phyloP scores from a whole-genome alignment of 2,888 invertebrate species.

The Cylloceria caligata region DNA sequence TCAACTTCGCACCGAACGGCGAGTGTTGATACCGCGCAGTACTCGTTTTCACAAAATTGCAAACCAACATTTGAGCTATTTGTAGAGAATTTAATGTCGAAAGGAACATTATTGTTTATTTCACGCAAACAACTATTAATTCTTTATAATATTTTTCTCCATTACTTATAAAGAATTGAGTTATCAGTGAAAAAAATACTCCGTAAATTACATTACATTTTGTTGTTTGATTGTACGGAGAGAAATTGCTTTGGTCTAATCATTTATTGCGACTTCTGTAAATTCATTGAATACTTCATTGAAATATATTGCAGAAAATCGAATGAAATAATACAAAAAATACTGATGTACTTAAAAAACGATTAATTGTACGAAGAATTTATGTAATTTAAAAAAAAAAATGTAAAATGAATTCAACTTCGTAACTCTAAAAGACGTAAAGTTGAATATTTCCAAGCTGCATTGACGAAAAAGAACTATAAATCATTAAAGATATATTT shows the following conservation, averaged over 20 bases:
- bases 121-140: background rate
- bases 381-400: background rate
- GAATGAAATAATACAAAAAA: too few relatives aligned
- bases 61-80: background rate
- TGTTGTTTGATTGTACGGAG: background rate
- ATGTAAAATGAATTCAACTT: too few relatives aligned
- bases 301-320: background rate
- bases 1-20: conserved; percentile 7
- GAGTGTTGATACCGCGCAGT: background rate
- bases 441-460: background rate
- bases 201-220: background rate
- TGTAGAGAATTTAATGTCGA: background rate
- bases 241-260: background rate
- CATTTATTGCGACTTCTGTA: background rate
- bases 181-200: background rate
- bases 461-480: background rate
- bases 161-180: background rate
- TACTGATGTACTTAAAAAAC: too few relatives aligned
- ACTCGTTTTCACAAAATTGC: background rate
- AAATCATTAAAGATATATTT: background rate
- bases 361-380: background rate
- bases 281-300: background rate
- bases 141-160: background rate
- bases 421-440: too few relatives aligned
- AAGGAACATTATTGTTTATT: background rate